A percentile compares a stretch with the other conserved stretches of the same genome.
Evolutionary conservation across 2,888 invertebrate species (phyloP).

Genomic region (Ryuthela nishihirai): DNA sequence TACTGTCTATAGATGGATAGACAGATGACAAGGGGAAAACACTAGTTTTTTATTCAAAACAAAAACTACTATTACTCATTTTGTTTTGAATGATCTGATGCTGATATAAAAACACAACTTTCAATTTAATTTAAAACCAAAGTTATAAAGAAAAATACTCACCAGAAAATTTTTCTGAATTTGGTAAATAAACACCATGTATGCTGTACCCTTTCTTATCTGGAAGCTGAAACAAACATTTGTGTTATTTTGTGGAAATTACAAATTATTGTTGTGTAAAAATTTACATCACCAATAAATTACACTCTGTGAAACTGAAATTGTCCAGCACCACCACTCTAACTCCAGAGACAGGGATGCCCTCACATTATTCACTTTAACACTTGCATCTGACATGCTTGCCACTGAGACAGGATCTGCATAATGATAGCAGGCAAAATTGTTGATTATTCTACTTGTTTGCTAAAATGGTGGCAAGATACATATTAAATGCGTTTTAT

Average conservation of each 20-base stretch:
- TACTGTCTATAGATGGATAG: too few species aligned
- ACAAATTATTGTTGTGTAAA: background rate
- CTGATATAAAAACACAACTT: background rate
- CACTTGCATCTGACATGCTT: too few species aligned
- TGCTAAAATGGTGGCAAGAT: too few species aligned
- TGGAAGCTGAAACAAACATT: conserved; percentile 48
- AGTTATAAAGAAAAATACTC: conserved; percentile 10
- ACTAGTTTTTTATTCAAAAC: background rate
- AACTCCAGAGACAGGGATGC: too few species aligned
- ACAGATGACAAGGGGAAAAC: background rate
- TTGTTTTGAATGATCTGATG: background rate
- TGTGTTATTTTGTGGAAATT: background rate
- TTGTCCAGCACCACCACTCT: too few species aligned
- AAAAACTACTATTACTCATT: background rate
- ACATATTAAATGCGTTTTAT: too few species aligned
- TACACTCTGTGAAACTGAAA: too few species aligned
- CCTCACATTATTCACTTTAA: too few species aligned
- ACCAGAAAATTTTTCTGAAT: conserved; percentile 61
- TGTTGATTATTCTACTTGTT: too few species aligned
- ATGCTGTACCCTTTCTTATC: conserved; percentile 59
- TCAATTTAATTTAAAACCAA: background rate
- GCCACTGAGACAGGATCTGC: too few species aligned
- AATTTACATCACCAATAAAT: too few species aligned
- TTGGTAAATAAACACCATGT: conserved; percentile 66
- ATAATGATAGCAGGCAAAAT: too few species aligned